These are phyloP conservation scores for Panorpa germanica DNA, from an alignment of 2,888 invertebrate genomes.

Conservation along the genomic window DNA sequence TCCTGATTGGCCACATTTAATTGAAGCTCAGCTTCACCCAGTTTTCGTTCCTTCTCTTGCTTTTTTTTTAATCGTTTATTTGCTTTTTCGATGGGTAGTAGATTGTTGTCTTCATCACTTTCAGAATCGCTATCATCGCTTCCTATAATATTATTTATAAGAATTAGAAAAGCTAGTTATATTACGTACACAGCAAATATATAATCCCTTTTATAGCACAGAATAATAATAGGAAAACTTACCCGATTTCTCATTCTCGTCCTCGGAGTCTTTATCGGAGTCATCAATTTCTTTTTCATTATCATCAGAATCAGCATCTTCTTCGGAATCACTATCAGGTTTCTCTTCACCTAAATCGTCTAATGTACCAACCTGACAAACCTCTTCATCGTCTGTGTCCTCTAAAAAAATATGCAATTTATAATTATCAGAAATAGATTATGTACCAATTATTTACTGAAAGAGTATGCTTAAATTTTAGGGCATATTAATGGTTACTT, in stretches of 20 bases:
- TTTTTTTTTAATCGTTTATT: constrained; percentile 59
- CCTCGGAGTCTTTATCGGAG: constrained; percentile 16
- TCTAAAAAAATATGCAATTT: constrained; percentile 1
- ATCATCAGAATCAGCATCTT: constrained; percentile 21
- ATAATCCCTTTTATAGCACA: constrained; percentile 14
- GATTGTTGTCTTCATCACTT: constrained; percentile 33
- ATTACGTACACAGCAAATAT: no score
- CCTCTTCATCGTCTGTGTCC: constrained; percentile 19
- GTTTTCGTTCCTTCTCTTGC: constrained; percentile 43
- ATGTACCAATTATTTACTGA: constrained; percentile 12
- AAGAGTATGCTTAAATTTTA: no score
- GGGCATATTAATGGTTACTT: no score
- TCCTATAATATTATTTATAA: no score
- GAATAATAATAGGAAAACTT: constrained; percentile 9
- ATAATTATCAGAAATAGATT: constrained; percentile 4
- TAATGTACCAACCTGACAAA: constrained; percentile 16
- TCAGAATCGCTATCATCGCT: constrained; percentile 18
- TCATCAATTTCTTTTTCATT: constrained; percentile 23
- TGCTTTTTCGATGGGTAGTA: constrained; percentile 73
- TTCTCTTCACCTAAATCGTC: constrained; percentile 14
- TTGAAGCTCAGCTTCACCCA: constrained; percentile 67
- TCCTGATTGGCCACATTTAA: constrained; percentile 60
- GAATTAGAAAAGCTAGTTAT: no score
- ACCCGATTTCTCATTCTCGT: constrained; percentile 10
- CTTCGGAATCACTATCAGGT: constrained; percentile 13